phyloP scores from a whole-genome alignment of 2,797 vertebrate genomes.

The Acanthopagrus latus region DNA sequence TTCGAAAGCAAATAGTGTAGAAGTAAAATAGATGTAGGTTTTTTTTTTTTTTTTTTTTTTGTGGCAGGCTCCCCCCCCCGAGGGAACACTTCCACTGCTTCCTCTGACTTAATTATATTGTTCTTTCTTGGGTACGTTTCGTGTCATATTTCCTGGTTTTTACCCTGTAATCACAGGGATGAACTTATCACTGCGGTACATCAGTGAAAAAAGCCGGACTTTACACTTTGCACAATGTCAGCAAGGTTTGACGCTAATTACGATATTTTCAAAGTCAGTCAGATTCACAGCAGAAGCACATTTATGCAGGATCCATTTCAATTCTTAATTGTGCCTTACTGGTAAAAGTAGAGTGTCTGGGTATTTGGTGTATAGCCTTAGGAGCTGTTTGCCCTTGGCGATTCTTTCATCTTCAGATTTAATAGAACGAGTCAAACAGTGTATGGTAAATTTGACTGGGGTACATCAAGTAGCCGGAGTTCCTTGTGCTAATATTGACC shows the following conservation, averaged over 20 bases:
- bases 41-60: background rate
- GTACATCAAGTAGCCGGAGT: slow-evolving; percentile 75
- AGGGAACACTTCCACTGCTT: slow-evolving; percentile 18
- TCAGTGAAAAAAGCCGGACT: slow-evolving; percentile 54
- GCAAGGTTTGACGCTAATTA: slow-evolving; percentile 69
- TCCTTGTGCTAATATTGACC: slow-evolving; percentile 82
- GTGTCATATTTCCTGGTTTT: slow-evolving; percentile 36
- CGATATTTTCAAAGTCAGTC: slow-evolving; percentile 74
- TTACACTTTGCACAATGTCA: slow-evolving; percentile 64
- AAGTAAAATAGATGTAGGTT: slow-evolving; percentile 56
- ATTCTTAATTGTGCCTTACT: slow-evolving; percentile 71
- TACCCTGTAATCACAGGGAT: slow-evolving; percentile 47
- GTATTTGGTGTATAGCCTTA: slow-evolving; percentile 67
- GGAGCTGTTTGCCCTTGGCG: slow-evolving; percentile 79
- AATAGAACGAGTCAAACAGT: slow-evolving; percentile 74
- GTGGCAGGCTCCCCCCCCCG: background rate
- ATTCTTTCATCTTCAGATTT: slow-evolving; percentile 78
- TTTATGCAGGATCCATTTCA: slow-evolving; percentile 62
- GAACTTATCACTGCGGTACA: slow-evolving; percentile 51
- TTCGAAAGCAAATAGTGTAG: slow-evolving; percentile 59
- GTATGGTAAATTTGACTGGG: slow-evolving; percentile 80
- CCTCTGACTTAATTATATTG: slow-evolving; percentile 36
- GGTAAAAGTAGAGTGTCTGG: slow-evolving; percentile 59
- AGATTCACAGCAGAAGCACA: slow-evolving; percentile 62
- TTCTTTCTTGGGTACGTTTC: slow-evolving; percentile 40